These are phyloP conservation scores for Enteromius unitaeniatus DNA, from an alignment of 2,797 vertebrate species.

Conservation along the genomic window DNA sequence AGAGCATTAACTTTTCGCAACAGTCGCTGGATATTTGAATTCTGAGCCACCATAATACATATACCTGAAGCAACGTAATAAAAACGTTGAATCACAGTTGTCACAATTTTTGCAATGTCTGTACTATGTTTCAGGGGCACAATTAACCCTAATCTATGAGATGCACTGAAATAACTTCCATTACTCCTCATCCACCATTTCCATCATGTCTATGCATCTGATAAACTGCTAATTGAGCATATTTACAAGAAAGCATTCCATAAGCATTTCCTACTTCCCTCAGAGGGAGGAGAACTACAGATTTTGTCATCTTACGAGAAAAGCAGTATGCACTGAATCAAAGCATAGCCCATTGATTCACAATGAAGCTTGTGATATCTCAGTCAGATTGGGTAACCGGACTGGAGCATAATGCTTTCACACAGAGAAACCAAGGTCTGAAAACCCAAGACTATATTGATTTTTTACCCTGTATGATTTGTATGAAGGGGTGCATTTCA, in stretches of 20 bases:
- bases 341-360: slow-evolving; percentile 17
- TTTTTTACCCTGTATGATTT: background rate
- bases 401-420: slow-evolving; percentile 6
- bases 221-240: slow-evolving; percentile 4
- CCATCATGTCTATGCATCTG: background rate
- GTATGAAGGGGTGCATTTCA: slow-evolving; percentile 26
- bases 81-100: too few relatives aligned
- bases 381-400: slow-evolving; percentile 19
- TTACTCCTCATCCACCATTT: background rate
- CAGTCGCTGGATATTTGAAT: too few relatives aligned
- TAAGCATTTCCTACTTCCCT: background rate
- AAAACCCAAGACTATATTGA: slow-evolving; percentile 17
- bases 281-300: background rate
- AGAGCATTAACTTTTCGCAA: too few relatives aligned
- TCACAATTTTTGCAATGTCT: too few relatives aligned
- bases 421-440: background rate
- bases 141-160: background rate
- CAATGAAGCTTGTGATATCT: slow-evolving; percentile 21
- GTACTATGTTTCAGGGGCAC: background rate
- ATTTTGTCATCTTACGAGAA: background rate
- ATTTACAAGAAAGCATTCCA: slow-evolving; percentile 18
- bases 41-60: too few relatives aligned
- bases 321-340: background rate
- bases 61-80: too few relatives aligned
- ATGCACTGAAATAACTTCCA: background rate